Evolutionary conservation across 37 sponge, comb jelly and placozoan species (phyloP), one percentile per base, ranked within the genome.

Genomic region (Dysidea cf. avara): DNA sequence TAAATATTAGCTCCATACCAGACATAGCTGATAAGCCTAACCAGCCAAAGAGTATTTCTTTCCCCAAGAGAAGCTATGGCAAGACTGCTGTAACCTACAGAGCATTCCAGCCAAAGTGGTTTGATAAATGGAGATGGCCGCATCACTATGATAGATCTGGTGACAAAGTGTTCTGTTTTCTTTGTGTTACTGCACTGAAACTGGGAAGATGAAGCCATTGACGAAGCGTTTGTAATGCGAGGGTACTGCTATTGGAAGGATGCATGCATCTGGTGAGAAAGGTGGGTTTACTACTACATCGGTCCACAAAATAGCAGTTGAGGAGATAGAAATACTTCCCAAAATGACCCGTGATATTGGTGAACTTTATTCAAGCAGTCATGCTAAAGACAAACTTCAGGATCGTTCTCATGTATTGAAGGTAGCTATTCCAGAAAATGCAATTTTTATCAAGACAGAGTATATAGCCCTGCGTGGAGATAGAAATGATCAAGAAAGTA

Each of bases 161-260:
- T 33, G 54, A 76, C 31, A 32, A 66, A 39, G 68, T 75, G 5
- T 72, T 83, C 36, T 80, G 87, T 49, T 52, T 80, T 52, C 49
- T 80, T 21, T 86, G 87, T 48, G 75, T 76, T 69, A 40, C 32
- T 2, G 67, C 63, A 53, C 56, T 74, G 21, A 28, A 35, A 57
- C 79, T 40, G 48, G 51, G 38, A 85, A 78, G 40, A 74, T 84
- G 26, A 68, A 80, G 53, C 49, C 57, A 28, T 81, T n/a, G 90
- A 83, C 20, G 60, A 69, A 69, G 66, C 89, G 9, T 93, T 88
- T 32, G 75, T 82, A 31, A 71, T 47, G 49, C 83, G 61, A 72
- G 89, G 89, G 25, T 88, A 77, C 43, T 58, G 75, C 1, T 67
- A 81, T 52, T 93, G 89, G 87, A 88, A 87, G 68, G 84, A 92